Evolutionary conservation across 1,140 invertebrate species (phyloP).

Genomic region (Samia ricini): DNA sequence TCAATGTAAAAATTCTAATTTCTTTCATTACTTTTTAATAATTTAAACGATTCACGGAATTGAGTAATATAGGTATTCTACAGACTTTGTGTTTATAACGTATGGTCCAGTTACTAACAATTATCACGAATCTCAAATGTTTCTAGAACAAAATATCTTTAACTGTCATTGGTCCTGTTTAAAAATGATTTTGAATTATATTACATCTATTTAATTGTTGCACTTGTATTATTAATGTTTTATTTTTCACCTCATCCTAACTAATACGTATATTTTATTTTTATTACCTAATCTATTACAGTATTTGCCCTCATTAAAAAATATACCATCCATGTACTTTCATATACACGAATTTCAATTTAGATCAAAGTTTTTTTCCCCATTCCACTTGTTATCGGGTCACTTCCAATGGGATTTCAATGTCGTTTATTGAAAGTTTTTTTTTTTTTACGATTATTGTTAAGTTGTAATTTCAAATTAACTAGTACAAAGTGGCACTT

Average conservation of each 20-base stretch:
- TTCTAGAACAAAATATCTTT: background rate
- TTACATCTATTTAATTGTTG: background rate
- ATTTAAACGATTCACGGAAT: background rate
- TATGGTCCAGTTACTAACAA: background rate
- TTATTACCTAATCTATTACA: too few relatives aligned
- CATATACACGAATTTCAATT: background rate
- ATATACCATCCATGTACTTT: background rate
- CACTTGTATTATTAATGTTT: background rate
- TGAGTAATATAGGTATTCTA: background rate
- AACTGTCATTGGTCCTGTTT: background rate
- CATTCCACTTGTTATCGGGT: slow-evolving; percentile 14
- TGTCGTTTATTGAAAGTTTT: slow-evolving; percentile 21
- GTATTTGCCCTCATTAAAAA: too few relatives aligned
- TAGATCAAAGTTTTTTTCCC: background rate
- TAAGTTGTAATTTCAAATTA: slow-evolving; percentile 46
- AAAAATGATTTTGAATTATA: background rate
- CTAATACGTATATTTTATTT: background rate
- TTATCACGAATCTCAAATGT: background rate
- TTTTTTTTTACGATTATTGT: slow-evolving; percentile 35
- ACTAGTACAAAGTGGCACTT: slow-evolving; percentile 68
- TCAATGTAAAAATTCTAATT: too few relatives aligned
- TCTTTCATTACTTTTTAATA: too few relatives aligned
- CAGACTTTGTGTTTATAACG: background rate
- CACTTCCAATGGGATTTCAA: slow-evolving; percentile 41
- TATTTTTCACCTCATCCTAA: too few relatives aligned